phyloP scores from a whole-genome alignment of 2,888 invertebrate genomes.

The Harpagoxenus sublaevis region DNA sequence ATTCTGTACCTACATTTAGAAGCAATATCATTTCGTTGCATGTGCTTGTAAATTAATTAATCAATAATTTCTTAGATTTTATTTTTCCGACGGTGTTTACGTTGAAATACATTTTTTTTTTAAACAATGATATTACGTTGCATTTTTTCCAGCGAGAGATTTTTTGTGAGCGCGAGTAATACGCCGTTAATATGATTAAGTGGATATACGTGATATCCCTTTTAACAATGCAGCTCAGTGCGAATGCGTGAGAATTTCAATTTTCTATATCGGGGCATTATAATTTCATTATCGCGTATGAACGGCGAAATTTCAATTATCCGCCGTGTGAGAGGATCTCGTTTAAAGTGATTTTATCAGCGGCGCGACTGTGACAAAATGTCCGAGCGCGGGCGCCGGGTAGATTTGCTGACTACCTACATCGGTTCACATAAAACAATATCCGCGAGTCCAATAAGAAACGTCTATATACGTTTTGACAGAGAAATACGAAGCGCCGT shows the following conservation, averaged over 20 bases:
- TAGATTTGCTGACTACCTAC: slow-evolving; percentile 43
- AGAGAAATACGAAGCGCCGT: slow-evolving; percentile 22
- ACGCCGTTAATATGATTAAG: slow-evolving; percentile 51
- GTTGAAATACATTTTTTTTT: not conserved
- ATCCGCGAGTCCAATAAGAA: slow-evolving; percentile 37
- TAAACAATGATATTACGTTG: not conserved
- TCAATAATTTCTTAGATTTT: not conserved
- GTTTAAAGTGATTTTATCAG: slow-evolving; percentile 55
- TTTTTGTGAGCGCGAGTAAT: slow-evolving; percentile 44
- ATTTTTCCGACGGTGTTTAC: not conserved
- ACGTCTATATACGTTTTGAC: slow-evolving; percentile 27
- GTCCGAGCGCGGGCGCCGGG: not conserved
- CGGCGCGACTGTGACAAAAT: slow-evolving; percentile 47
- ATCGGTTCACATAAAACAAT: slow-evolving; percentile 43
- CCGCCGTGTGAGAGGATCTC: slow-evolving; percentile 47
- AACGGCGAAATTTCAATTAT: slow-evolving; percentile 57
- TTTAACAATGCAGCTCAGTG: slow-evolving; percentile 49
- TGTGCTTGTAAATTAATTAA: not conserved
- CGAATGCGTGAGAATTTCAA: slow-evolving; percentile 57
- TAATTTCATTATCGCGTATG: slow-evolving; percentile 56
- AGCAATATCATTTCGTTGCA: not conserved
- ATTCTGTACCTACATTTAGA: slow-evolving; percentile 34
- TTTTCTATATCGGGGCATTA: slow-evolving; percentile 49
- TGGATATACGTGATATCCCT: slow-evolving; percentile 50
- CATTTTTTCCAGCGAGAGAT: slow-evolving; percentile 34